Conservation (phyloP, 1,140 invertebrate genomes). For the Hylyphantes graminicola region DNA sequence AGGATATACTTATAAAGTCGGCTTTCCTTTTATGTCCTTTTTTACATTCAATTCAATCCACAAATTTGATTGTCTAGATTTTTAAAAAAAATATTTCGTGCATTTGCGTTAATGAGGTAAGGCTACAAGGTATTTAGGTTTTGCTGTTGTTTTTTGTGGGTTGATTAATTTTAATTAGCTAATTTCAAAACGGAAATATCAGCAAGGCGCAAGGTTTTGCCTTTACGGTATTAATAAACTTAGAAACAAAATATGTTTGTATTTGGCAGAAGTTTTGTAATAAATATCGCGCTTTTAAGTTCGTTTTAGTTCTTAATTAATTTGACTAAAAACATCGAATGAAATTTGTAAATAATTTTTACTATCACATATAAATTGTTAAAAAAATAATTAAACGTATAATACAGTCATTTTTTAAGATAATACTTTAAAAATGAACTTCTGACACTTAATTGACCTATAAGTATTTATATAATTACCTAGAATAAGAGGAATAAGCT, state of each 20-base stretch:
- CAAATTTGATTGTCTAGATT: not conserved
- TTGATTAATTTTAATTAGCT: constrained; percentile 38
- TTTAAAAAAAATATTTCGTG: not conserved
- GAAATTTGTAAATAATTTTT: not conserved
- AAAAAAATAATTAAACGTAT: no score
- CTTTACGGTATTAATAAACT: not conserved
- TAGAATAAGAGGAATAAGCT: no score
- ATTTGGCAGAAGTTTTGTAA: not conserved
- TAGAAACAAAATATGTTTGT: no score
- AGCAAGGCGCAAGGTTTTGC: not conserved
- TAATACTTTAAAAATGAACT: no score
- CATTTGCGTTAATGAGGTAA: not conserved
- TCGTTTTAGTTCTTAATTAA: not conserved
- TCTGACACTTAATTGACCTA: no score
- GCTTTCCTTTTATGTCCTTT: constrained; percentile 5
- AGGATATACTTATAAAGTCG: not conserved
- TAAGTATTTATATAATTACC: no score
- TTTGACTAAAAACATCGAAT: not conserved
- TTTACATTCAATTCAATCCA: not conserved
- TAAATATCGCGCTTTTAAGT: not conserved
- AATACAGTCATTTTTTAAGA: no score
- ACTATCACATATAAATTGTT: no score
- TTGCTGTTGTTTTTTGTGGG: not conserved
- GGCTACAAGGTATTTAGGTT: not conserved
- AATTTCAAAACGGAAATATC: constrained; percentile 30